Base-by-base conservation (phyloP, 2,113 vertebrate species). In the Tauraco erythrolophus region DNA sequence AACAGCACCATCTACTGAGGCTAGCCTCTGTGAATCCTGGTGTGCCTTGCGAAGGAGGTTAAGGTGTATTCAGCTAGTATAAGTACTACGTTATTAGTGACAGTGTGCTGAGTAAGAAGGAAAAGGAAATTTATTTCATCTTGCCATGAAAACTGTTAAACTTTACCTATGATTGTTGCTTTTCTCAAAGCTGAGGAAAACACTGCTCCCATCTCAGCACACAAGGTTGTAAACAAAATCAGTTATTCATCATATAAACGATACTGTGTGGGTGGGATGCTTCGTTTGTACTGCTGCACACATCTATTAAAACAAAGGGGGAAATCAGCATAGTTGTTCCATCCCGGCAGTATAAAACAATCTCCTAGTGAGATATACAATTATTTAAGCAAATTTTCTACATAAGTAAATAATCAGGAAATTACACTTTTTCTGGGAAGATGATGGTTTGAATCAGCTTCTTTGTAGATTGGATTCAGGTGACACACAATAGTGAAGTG, bases 1-100 rank as follows among this genome's bases (percentile, higher is more conserved):
- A 94, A 79, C 41, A 96, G 91, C 88, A 97, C 89, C 94, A 96
- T 57, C 86, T 97, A 89, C 83, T 6, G 90, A 72, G 76, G 48
- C 25, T 12, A 43, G 31, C 8, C 6, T 48, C 68, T 31, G 19
- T 5, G n/a, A 82, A 33, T 11, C 15, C 48, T 19, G 11, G 4
- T 4, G 19, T 2, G 24, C 19, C 27, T 51, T 53, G 25, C 25
- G 54, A 62, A 75, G n/a, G 6, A 7, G 2, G 3, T 35, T 27
- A 45, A 11, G 1, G 5, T 14, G 2, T 6, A 28, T 65, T 53
- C 61, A 37, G 50, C 54, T 41, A 46, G 7, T 25, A 2, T 9
- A 45, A 83, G 62, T 48, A 54, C 30, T 19, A 7, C 6, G 11
- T 33, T 76, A 24, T 37, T 84, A 39, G 45, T 19, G 39, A 65